Conservation (phyloP, 2,797 vertebrate species). For the Lates japonicus region DNA sequence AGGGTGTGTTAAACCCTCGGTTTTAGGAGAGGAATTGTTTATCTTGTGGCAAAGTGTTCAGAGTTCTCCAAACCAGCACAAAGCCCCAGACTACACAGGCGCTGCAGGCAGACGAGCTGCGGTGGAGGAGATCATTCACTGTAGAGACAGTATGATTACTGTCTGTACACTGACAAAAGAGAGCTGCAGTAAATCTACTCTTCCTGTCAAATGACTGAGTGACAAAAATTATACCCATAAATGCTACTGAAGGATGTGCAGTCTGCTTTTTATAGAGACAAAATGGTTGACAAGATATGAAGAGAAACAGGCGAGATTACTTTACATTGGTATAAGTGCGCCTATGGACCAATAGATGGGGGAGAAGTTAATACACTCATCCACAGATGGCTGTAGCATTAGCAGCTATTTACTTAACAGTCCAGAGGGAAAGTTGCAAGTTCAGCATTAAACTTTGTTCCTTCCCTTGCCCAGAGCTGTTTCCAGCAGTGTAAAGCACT, state of each 20-base stretch:
- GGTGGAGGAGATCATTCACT: not conserved
- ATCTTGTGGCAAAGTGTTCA: slow-evolving; percentile 9
- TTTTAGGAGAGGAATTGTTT: slow-evolving; percentile 23
- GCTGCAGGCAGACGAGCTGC: slow-evolving; percentile 10
- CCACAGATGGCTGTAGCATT: not conserved
- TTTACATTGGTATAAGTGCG: not conserved
- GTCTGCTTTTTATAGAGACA: not conserved
- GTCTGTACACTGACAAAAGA: not conserved
- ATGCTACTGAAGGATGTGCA: not conserved
- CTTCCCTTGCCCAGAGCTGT: too few species aligned
- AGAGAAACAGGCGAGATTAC: not conserved
- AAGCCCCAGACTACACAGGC: slow-evolving; percentile 26
- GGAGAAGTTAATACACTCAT: not conserved
- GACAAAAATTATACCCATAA: not conserved
- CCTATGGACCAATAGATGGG: too few species aligned
- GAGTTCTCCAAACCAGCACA: slow-evolving; percentile 6
- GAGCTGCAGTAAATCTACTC: not conserved
- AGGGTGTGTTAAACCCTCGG: not conserved
- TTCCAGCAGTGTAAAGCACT: too few species aligned
- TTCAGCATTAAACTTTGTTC: too few species aligned
- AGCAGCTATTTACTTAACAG: too few species aligned
- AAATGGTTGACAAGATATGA: not conserved
- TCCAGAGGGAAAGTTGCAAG: too few species aligned
- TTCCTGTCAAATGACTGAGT: not conserved
- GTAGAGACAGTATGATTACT: not conserved